Conservation (phyloP, 2,113 vertebrate species). For the Tenebrosternarchus preto region DNA sequence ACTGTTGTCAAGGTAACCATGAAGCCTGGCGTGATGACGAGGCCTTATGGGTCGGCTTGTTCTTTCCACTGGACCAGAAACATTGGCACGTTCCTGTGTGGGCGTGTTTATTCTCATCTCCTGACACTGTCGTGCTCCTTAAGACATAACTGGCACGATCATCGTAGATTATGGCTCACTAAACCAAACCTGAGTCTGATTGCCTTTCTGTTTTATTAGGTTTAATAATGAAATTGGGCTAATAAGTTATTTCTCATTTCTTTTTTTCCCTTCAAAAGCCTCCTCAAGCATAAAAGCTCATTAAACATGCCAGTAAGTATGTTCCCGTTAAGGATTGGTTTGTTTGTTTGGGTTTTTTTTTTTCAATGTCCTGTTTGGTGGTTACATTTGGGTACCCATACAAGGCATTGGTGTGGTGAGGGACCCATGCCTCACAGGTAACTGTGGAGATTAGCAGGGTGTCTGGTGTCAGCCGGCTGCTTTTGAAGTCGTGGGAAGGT, state of each 20-base stretch:
- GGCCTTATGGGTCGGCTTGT: too few relatives aligned
- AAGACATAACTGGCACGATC: conserved; percentile 29
- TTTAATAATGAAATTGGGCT: conserved; percentile 52
- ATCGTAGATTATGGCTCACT: conserved; percentile 46
- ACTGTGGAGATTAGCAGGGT: background rate
- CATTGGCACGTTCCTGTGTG: background rate
- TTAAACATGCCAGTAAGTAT: conserved; percentile 38
- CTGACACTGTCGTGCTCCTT: background rate
- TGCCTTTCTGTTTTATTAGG: conserved; percentile 52
- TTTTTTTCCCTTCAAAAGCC: background rate
- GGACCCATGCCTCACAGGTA: background rate
- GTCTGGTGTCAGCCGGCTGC: background rate
- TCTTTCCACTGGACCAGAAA: too few relatives aligned
- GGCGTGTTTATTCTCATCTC: too few relatives aligned
- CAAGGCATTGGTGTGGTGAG: background rate
- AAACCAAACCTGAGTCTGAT: conserved; percentile 49
- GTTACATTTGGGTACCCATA: background rate
- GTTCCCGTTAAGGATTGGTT: conserved; percentile 8
- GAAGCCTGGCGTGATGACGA: background rate
- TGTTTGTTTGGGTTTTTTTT: background rate
- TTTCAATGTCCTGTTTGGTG: too few relatives aligned
- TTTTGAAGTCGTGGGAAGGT: conserved; percentile 1
- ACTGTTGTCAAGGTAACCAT: too few relatives aligned
- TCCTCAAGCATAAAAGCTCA: conserved; percentile 35
- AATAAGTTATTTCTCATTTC: conserved; percentile 44